phyloP scores from a whole-genome alignment of 2,888 invertebrate genomes.

The Metallyticus violacea region DNA sequence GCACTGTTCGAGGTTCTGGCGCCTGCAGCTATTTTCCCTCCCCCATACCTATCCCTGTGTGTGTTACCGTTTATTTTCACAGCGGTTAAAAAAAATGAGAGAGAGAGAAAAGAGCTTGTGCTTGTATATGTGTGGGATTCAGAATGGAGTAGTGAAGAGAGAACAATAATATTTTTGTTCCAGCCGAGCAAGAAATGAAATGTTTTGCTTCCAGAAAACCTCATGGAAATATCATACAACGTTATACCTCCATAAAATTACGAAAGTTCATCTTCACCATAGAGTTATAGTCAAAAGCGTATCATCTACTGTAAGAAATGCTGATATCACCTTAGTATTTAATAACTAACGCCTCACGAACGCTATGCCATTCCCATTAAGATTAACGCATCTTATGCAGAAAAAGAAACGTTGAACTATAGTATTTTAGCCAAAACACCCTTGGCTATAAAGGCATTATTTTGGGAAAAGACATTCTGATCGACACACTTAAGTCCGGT shows the following conservation, averaged over 20 bases:
- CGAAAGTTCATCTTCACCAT: neutral
- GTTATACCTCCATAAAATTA: neutral
- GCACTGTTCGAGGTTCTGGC: neutral
- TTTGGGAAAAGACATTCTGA: no score
- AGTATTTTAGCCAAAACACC: no score
- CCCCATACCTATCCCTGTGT: neutral
- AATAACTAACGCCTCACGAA: no score
- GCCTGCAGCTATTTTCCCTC: neutral
- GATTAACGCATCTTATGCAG: no score
- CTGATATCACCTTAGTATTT: no score
- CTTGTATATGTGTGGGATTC: neutral
- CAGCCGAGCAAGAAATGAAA: slow-evolving; percentile 12
- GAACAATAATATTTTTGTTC: slow-evolving; percentile 14
- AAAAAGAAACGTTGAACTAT: no score
- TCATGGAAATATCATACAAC: neutral
- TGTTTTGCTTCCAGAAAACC: neutral
- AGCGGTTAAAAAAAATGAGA: neutral
- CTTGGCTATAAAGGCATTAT: no score
- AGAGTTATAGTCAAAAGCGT: neutral
- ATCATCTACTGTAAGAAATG: neutral
- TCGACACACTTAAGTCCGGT: no score
- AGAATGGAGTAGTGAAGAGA: neutral
- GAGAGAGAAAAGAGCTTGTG: neutral
- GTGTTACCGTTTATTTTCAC: slow-evolving; percentile 9
- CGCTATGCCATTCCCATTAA: no score